Conservation (phyloP, 2,888 invertebrate genomes). For the Adela reaumurella region DNA sequence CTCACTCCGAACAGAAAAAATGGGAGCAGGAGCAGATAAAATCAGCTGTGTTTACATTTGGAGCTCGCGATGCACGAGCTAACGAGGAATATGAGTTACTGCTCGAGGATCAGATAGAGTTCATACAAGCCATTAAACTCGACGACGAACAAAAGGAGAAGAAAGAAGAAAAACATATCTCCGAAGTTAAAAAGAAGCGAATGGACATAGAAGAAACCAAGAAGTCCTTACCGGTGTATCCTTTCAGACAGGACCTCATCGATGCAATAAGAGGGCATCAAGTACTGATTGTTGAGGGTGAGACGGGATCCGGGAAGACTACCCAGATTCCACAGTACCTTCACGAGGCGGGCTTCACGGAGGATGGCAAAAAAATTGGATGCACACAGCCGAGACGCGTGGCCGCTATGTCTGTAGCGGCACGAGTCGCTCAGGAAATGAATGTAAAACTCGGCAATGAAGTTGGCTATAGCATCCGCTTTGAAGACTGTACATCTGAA, state of each 20-base stretch:
- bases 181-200: conserved; percentile 63
- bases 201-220: conserved; percentile 88
- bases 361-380: conserved; percentile 84
- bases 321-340: conserved; percentile 99
- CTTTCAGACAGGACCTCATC: conserved; percentile 85
- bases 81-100: conserved; percentile 88
- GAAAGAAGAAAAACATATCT: conserved; percentile 61
- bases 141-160: conserved; percentile 64
- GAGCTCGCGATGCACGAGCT: conserved; percentile 78
- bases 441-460: conserved; percentile 91
- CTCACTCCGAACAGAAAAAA: conserved; percentile 83
- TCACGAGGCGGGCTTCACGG: conserved; percentile 87
- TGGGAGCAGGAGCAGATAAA: conserved; percentile 98
- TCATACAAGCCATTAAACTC: conserved; percentile 84
- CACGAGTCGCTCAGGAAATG: conserved; percentile 98
- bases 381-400: conserved; percentile 97
- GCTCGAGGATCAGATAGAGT: conserved; percentile 96
- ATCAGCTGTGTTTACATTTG: conserved; percentile 89
- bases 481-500: conserved; percentile 99
- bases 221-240: conserved; percentile 88
- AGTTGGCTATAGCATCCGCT: conserved; percentile 88
- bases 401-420: conserved; percentile 99
- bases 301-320: conserved; percentile 98
- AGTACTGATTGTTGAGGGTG: conserved; percentile 93
- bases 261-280: conserved; percentile 88